Evolutionary conservation across 2,888 invertebrate species (phyloP), one percentile per base, ranked within the genome.

Genomic region (Agriopis marginaria): DNA sequence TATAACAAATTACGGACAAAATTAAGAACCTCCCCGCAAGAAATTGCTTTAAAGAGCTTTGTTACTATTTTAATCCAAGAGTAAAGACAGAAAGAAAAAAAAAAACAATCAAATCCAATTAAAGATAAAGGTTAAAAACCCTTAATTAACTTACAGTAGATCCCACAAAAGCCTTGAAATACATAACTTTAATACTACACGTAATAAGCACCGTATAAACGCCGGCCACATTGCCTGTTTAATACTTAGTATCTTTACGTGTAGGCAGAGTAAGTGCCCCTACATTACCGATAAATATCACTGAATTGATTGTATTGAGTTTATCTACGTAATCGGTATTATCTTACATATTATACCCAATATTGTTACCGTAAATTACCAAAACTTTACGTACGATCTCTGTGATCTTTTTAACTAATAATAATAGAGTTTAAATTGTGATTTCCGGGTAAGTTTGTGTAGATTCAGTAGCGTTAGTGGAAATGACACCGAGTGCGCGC

Each of bases 331-430:
- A 82, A 83, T 79, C 77, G 72, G 80, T 84, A 84, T 85, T 84
- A 84, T 81, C 81, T 85, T 84, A 84, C 84, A 78, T 77, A 80
- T 80, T 80, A 83, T 77, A 78, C 78, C 74, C 76, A 77, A 82
- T 83, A 83, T 82, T 83, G 82, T 82, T 82, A 82, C 79, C 74
- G 40, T 59, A 75, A 66, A 71, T 66, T 61, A 64, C 67, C 70
- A 67, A 72, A 59, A 59, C 10, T 45, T 40, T 12, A 40, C 10
- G n/a, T 59, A 32, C 72, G 50, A 14, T 55, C 39, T 0, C n/a
- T 8, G 32, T 54, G 9, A 58, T 12, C 60, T 62, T 53, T 71
- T 70, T 54, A 11, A 9, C 17, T 4, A 32, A 8, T 44, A 7
- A 0, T 0, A 0, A 68, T 73, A 74, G 63, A 64, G 72, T 74